A percentile compares a stretch with the other conserved stretches of the same genome.
Evolutionary conservation across 1,140 invertebrate species (phyloP).

Genomic region (Euglossa dilemma): DNA sequence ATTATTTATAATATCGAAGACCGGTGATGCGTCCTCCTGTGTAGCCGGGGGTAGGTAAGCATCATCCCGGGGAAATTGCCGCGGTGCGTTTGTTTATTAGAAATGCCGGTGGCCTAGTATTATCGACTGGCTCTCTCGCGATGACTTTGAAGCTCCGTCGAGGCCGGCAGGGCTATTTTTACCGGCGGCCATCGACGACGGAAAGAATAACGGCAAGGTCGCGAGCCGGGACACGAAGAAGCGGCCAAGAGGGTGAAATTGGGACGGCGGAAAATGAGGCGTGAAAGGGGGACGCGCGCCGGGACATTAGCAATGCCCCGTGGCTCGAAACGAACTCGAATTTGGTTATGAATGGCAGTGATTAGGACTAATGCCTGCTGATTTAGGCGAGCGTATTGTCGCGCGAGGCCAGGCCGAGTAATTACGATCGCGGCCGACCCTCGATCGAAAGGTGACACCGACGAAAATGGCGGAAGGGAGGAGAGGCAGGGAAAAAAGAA

Average conservation of each 20-base stretch:
- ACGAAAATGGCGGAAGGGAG: not conserved
- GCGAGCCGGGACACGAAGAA: conserved; percentile 4
- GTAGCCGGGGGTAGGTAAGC: no score
- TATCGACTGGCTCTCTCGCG: conserved; percentile 6
- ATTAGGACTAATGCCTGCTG: conserved; percentile 67
- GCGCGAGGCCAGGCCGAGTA: conserved; percentile 30
- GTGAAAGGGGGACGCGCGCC: conserved; percentile 15
- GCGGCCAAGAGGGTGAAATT: not conserved
- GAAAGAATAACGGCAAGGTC: conserved; percentile 28
- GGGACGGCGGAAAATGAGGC: conserved; percentile 40
- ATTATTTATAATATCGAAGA: not conserved
- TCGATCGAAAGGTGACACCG: conserved; percentile 13
- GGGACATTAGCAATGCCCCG: conserved; percentile 60
- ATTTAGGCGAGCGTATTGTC: conserved; percentile 60
- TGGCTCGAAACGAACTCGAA: conserved; percentile 62
- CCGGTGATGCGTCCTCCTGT: not conserved
- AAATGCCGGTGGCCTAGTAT: not conserved
- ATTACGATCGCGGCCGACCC: conserved; percentile 51
- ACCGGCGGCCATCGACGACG: not conserved
- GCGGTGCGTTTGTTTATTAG: conserved; percentile 2
- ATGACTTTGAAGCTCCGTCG: conserved; percentile 24
- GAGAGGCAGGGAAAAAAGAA: no score
- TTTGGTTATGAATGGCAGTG: conserved; percentile 71
- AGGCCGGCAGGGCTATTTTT: conserved; percentile 25
- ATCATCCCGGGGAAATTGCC: not conserved